Evolutionary conservation across 2,888 invertebrate species (phyloP), one percentile per base, ranked within the genome.

Genomic region (Plebejus anna): DNA sequence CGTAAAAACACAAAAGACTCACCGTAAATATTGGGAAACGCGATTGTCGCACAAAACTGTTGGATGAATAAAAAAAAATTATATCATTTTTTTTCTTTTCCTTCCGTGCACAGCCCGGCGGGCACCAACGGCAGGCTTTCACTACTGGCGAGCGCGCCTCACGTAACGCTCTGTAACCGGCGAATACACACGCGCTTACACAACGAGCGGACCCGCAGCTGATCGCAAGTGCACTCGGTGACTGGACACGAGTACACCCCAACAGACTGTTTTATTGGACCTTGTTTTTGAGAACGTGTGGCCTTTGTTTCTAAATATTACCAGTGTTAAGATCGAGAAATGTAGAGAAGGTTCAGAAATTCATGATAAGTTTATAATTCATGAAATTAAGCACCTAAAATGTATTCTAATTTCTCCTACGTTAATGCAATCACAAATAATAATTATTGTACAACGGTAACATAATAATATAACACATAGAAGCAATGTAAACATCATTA

Each of bases 121-220:
- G 80, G 81, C 81, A 77, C 82, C 80, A 79, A 81, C 82, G 83
- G 80, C 78, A 79, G 84, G 84, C 91, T 90, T 89, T 91, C 91
- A 90, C 91, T 90, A 85, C 75, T 61, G 75, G 13, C 22, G 47
- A 75, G 76, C 76, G 78, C 72, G 59, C 61, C 32, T 47, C 84
- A 86, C 88, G 87, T 88, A 88, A 88, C 81, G 61, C 47, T 78
- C 83, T 83, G 86, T 83, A 87, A 86, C 82, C 78, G 38, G 57
- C 55, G 81, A 70, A 79, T 80, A 87, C 86, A 87, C 76, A 89
- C 87, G 84, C 79, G n/a, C 0, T 1, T 1, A 5, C 38, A 78
- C 51, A 77, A 13, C 72, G 38, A 11, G 57, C 77, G 75, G 66
- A 11, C 13, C 7, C 7, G 59, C 42, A 5, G 73, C 75, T 61